Conservation (phyloP, 2,797 vertebrate species). For the Urosaurus nigricauda region DNA sequence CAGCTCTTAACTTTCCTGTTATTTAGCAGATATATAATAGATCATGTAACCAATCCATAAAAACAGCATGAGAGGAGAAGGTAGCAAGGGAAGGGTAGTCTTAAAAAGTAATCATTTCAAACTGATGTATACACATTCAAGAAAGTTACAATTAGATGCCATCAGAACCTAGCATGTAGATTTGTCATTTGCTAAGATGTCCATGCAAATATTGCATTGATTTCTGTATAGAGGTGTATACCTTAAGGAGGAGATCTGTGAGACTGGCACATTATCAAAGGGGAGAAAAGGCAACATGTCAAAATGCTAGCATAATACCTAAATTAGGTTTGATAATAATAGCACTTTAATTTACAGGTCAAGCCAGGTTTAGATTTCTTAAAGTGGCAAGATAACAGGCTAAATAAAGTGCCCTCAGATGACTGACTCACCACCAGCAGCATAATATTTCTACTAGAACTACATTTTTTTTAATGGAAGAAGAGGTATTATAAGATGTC, state of each 20-base stretch:
- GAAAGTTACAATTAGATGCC: not conserved
- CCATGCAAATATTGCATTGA: not conserved
- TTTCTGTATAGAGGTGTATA: not conserved
- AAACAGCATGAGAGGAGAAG: too few species aligned
- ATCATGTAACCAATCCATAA: too few species aligned
- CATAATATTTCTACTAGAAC: conserved; percentile 63
- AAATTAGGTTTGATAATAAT: conserved; percentile 74
- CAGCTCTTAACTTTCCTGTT: too few species aligned
- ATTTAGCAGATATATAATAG: too few species aligned
- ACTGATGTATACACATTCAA: not conserved
- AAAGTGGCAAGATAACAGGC: conserved; percentile 70
- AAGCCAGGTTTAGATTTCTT: conserved; percentile 71
- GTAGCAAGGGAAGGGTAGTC: too few species aligned
- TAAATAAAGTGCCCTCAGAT: conserved; percentile 75
- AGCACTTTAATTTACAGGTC: conserved; percentile 74
- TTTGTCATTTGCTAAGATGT: not conserved
- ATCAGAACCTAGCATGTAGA: not conserved
- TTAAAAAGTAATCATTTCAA: too few species aligned
- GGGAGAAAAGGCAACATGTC: conserved; percentile 65
- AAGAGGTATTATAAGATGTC: conserved; percentile 60
- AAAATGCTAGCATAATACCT: conserved; percentile 71
- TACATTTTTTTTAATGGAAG: conserved; percentile 65
- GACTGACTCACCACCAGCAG: conserved; percentile 71
- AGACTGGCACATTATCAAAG: conserved; percentile 43
- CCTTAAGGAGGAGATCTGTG: too few species aligned